Conservation (phyloP, 2,113 vertebrate genomes). For the Chionis minor region DNA sequence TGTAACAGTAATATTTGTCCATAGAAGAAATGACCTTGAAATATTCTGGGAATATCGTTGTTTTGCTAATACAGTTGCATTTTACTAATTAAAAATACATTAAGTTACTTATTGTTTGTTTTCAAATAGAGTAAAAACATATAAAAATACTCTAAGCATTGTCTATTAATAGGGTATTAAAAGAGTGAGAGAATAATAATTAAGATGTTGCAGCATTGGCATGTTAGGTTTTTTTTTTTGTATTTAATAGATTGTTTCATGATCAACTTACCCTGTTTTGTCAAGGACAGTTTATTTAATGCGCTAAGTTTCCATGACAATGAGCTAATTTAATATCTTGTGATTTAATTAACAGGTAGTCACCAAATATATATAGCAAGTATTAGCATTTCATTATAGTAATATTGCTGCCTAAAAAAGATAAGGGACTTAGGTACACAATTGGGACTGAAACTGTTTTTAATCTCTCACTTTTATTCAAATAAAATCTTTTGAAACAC, state of each 20-base stretch:
- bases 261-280: neutral
- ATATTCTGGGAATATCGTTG: neutral
- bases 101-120: neutral
- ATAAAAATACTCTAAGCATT: neutral
- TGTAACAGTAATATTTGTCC: neutral
- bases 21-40: neutral
- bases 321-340: neutral
- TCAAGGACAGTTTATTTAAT: neutral
- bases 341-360: slow-evolving; percentile 26
- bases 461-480: neutral
- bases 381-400: neutral
- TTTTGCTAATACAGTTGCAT: neutral
- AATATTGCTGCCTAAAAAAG: neutral
- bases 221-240: neutral
- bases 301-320: neutral
- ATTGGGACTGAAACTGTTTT: neutral
- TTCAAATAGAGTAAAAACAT: neutral
- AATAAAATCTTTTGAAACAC: neutral
- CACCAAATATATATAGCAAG: neutral
- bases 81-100: neutral
- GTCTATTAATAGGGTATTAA: neutral
- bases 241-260: neutral
- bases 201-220: neutral
- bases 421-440: neutral
- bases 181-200: neutral